Percentiles rank a stretch among this genome's conserved stretches.
Conservation (phyloP, 2,888 invertebrate species). For the Ceriagrion tenellum region DNA sequence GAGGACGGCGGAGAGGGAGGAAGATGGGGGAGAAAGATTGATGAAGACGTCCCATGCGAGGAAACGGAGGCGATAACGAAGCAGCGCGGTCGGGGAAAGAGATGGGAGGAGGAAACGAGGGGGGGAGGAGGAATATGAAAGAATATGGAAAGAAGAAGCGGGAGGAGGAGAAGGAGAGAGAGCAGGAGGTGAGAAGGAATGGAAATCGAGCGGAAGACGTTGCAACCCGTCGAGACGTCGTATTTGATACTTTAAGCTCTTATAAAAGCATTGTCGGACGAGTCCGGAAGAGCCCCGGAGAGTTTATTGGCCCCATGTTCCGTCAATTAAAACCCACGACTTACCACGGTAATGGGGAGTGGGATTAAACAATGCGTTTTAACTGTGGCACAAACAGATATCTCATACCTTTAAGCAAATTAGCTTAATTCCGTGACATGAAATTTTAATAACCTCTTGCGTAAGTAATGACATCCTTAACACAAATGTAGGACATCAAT, state of each 20-base stretch:
- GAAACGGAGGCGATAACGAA: not conserved
- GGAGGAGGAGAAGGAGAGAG: not conserved
- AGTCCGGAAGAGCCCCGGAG: not conserved
- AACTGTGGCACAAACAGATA: not conserved
- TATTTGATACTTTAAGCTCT: slow-evolving; percentile 5
- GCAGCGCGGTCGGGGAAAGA: not conserved
- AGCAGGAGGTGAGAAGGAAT: not conserved
- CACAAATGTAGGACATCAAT: too few species aligned
- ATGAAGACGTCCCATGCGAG: slow-evolving; percentile 43
- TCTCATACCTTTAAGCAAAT: not conserved
- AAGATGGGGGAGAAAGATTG: slow-evolving; percentile 26
- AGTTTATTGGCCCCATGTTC: slow-evolving; percentile 11
- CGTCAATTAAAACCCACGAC: slow-evolving; percentile 28
- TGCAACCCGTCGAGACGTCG: not conserved
- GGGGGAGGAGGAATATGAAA: not conserved
- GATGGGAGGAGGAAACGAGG: not conserved
- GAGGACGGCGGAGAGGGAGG: not conserved
- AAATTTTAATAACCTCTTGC: not conserved
- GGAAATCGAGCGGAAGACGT: not conserved
- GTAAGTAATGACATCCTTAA: not conserved
- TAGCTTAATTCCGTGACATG: not conserved
- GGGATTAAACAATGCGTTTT: not conserved
- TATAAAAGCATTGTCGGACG: not conserved
- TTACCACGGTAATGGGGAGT: not conserved
- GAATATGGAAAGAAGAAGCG: not conserved